Evolutionary conservation across 2,113 vertebrate genomes (phyloP).

Genomic region (Taxidea taxus): DNA sequence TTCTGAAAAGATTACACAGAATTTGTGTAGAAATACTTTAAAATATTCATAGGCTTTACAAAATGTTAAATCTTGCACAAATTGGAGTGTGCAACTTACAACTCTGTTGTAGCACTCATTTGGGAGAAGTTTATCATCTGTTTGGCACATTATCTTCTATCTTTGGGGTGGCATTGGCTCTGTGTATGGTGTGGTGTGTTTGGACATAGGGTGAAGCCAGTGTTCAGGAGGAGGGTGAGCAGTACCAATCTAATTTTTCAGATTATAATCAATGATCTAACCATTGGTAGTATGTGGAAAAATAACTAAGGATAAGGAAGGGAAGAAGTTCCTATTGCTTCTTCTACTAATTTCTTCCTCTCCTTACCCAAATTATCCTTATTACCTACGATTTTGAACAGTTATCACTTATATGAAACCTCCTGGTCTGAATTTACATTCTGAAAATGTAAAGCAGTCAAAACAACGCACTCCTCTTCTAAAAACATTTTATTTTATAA

Average conservation of each 20-base stretch:
- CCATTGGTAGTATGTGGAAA: neutral
- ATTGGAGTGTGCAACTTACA: fast-evolving
- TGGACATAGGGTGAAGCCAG: neutral
- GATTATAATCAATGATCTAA: neutral
- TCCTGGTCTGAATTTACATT: neutral
- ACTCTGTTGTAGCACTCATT: neutral
- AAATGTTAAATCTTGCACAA: neutral
- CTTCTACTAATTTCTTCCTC: neutral
- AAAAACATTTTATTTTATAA: neutral
- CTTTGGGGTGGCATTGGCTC: neutral
- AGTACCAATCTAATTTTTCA: neutral
- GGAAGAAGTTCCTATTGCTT: neutral
- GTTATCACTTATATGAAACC: neutral
- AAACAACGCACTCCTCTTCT: neutral
- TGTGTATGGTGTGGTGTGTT: neutral
- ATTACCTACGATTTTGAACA: neutral
- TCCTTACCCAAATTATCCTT: neutral
- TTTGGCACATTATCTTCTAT: neutral
- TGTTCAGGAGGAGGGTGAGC: neutral
- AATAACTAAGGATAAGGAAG: neutral
- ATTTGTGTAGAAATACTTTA: neutral
- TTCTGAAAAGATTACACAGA: neutral
- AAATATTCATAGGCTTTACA: neutral
- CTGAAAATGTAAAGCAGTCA: neutral
- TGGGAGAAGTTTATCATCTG: neutral